These are phyloP conservation scores for Brachyptera putata DNA, from an alignment of 2,888 invertebrate genomes.

Conservation along the genomic window DNA sequence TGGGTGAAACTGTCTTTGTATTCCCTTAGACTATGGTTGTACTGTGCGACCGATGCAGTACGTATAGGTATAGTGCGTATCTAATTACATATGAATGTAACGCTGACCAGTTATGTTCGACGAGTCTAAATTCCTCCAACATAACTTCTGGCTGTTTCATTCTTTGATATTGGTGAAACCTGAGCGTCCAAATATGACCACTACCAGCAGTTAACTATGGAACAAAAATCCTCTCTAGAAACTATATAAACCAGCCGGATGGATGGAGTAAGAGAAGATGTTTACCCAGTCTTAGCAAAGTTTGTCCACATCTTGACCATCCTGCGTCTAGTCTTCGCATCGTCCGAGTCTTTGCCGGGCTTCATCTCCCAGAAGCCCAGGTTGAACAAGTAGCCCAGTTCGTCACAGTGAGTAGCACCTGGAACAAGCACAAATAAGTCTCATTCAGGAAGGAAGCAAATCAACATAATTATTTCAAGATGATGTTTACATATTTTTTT, in stretches of 20 bases:
- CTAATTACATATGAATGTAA: too few species aligned
- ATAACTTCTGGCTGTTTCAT: too few species aligned
- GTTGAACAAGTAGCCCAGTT: conserved; percentile 61
- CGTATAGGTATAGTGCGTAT: too few species aligned
- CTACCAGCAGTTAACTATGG: background rate
- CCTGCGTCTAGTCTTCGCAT: conserved; percentile 57
- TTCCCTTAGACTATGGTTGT: too few species aligned
- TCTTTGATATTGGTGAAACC: too few species aligned
- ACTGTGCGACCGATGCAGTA: too few species aligned
- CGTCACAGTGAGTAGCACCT: conserved; percentile 60
- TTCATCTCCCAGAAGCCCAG: conserved; percentile 3
- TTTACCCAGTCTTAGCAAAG: conserved; percentile 56
- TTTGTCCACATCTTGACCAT: conserved; percentile 60
- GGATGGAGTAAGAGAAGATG: background rate
- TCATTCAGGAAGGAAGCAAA: conserved; percentile 46
- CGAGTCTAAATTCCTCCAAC: too few species aligned
- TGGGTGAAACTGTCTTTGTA: too few species aligned
- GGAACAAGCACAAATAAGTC: conserved; percentile 44
- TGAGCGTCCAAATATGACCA: too few species aligned
- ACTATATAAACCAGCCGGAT: background rate
- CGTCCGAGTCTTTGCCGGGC: conserved; percentile 53
- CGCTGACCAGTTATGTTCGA: background rate
- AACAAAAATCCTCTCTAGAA: background rate
- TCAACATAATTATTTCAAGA: background rate
- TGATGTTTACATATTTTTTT: too few species aligned